Base-by-base conservation (phyloP, 1,140 invertebrate species). In the Aphis craccivora region DNA sequence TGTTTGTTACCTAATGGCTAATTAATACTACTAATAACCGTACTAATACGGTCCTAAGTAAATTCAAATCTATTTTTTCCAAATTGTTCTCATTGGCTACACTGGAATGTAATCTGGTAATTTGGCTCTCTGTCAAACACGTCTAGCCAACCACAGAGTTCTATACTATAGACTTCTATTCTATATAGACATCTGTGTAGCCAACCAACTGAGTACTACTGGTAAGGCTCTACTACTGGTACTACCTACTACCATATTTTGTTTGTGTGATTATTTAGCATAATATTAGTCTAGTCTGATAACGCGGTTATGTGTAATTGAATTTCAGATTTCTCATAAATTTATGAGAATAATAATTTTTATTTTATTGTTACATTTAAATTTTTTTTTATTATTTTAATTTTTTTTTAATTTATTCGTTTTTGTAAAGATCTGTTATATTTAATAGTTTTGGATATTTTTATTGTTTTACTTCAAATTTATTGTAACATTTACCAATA, bases 241-340 rank as follows among this genome's bases (percentile, higher is more conserved):
- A 45, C 51, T 2, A 18, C 20, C 20, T 22, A 53, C 7, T 60
- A 60, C 30, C 30, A 60, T 30, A 60, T 25, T 25, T 67, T n/a
- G n/a, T n/a, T 18, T 76, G 11, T 76, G n/a, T 76, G n/a, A 67
- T 18, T 67, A 76, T 76, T 76, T 76, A 67, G 60, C 30, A 67
- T 67, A 60, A 60, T 30, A 30, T 60, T 45, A 87, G 86, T 88
- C n/a, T 88, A 35, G 45, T 51, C n/a, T 88, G 86, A 88, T 88
- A 88, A 88, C 86, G 30, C 45, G 30, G 7, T 20, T 11, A 30
- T 88, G 84, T 88, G 86, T 88, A 48, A n/a, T 25, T 48, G 30
- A 25, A 45, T 88, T 88, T 45, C 7, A 18, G 14, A 45, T 88
- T 88, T 45, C 7, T 88, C 22, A 14, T 88, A 9, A 20, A 48